Conservation (phyloP, 2,888 invertebrate genomes). For the Phyllotreta cruciferae region DNA sequence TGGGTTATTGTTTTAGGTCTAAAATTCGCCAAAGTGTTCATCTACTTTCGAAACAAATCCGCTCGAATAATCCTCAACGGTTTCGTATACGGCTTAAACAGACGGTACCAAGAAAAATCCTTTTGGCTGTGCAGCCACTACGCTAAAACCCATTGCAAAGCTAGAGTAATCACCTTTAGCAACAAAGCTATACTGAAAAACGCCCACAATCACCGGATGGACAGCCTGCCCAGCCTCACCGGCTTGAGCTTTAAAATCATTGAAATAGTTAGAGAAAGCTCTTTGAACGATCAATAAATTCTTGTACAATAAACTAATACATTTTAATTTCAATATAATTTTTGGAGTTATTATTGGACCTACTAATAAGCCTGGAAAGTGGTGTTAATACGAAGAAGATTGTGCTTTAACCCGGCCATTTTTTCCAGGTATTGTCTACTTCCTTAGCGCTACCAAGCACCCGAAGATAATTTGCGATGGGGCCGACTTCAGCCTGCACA, state of each 20-base stretch:
- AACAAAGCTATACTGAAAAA: slow-evolving; percentile 33
- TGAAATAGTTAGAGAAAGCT: not conserved
- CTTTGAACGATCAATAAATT: too few species aligned
- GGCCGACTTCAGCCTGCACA: slow-evolving; percentile 42
- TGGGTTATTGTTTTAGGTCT: slow-evolving; percentile 15
- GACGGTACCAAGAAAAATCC: slow-evolving; percentile 37
- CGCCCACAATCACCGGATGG: slow-evolving; percentile 37
- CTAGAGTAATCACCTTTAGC: slow-evolving; percentile 41
- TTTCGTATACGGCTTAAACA: slow-evolving; percentile 40
- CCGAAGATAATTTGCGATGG: slow-evolving; percentile 47
- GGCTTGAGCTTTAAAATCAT: slow-evolving; percentile 11
- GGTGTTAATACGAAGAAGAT: too few species aligned
- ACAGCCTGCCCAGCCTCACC: slow-evolving; percentile 1
- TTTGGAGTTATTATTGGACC: too few species aligned
- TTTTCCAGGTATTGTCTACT: slow-evolving; percentile 44
- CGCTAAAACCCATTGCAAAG: slow-evolving; percentile 44
- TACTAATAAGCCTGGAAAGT: too few species aligned
- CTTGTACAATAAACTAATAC: too few species aligned
- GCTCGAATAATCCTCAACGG: slow-evolving; percentile 48
- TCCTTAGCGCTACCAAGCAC: slow-evolving; percentile 44
- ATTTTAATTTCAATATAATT: too few species aligned
- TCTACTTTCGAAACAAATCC: slow-evolving; percentile 40
- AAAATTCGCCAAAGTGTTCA: slow-evolving; percentile 33
- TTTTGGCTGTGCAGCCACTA: slow-evolving; percentile 47
- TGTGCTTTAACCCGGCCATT: not conserved